These are phyloP conservation scores for Agrypnia vestita DNA, from an alignment of 1,140 invertebrate genomes.

Conservation along the genomic window DNA sequence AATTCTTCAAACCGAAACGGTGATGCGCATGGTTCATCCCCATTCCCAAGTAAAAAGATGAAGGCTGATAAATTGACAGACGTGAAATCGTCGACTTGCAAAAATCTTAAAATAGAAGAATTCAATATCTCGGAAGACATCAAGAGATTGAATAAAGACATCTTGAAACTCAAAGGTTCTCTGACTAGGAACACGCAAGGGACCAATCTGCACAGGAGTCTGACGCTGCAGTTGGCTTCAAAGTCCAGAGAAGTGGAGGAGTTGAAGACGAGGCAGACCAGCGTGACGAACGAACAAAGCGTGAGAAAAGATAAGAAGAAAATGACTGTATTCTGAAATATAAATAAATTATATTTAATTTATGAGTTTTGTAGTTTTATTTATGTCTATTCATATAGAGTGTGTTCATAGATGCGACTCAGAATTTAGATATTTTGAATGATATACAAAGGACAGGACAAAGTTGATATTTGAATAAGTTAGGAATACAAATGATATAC, in stretches of 20 bases:
- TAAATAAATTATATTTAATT: slow-evolving; percentile 10
- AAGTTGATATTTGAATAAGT: too few species aligned
- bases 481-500: too few species aligned
- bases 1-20: slow-evolving; percentile 60
- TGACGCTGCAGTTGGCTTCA: slow-evolving; percentile 75
- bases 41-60: slow-evolving; percentile 28
- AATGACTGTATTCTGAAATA: slow-evolving; percentile 76
- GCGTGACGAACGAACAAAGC: slow-evolving; percentile 80
- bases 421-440: too few species aligned
- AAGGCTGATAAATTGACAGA: slow-evolving; percentile 53
- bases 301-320: slow-evolving; percentile 80
- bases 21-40: slow-evolving; percentile 53
- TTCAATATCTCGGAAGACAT: slow-evolving; percentile 84
- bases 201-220: slow-evolving; percentile 74
- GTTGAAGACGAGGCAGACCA: slow-evolving; percentile 76
- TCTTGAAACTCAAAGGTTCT: slow-evolving; percentile 78
- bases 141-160: slow-evolving; percentile 78
- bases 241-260: slow-evolving; percentile 77
- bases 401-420: too few species aligned
- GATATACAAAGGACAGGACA: too few species aligned
- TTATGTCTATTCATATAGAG: neutral
- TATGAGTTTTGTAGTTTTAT: slow-evolving; percentile 7
- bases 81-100: slow-evolving; percentile 77
- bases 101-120: slow-evolving; percentile 83
- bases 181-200: slow-evolving; percentile 76